Percentiles rank a stretch among this genome's conserved stretches.
phyloP scores from a whole-genome alignment of 1,140 invertebrate genomes.

The Dryas iulia region DNA sequence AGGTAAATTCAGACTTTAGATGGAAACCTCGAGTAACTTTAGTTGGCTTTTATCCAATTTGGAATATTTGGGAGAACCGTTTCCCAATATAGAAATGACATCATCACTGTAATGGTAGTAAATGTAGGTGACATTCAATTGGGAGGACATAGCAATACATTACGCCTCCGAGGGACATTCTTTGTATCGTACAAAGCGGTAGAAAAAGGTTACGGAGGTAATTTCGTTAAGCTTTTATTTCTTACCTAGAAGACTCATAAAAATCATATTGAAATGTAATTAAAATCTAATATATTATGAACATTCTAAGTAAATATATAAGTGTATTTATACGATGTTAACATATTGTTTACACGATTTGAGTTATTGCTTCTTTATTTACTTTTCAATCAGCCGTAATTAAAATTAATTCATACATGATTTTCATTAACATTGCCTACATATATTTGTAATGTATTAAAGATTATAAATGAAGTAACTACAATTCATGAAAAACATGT shows the following conservation, averaged over 20 bases:
- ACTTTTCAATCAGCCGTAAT: too few relatives aligned
- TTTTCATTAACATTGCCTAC: too few relatives aligned
- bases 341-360: too few relatives aligned
- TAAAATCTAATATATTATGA: not conserved
- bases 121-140: constrained; percentile 15
- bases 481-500: too few relatives aligned
- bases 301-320: not conserved
- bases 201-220: not conserved
- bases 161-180: not conserved
- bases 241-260: not conserved
- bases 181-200: not conserved
- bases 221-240: not conserved
- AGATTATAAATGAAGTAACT: too few relatives aligned
- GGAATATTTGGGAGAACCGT: constrained; percentile 16
- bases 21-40: not conserved
- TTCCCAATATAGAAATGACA: constrained; percentile 16
- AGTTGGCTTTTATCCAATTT: constrained; percentile 18
- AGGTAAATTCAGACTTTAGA: not conserved
- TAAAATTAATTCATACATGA: too few relatives aligned
- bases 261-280: not conserved
- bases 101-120: constrained; percentile 15
- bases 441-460: too few relatives aligned
- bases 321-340: not conserved
- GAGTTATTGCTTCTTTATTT: too few relatives aligned
- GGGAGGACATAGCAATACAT: constrained; percentile 5